phyloP scores from a whole-genome alignment of 2,113 vertebrate species.

The Syngnathus floridae region DNA sequence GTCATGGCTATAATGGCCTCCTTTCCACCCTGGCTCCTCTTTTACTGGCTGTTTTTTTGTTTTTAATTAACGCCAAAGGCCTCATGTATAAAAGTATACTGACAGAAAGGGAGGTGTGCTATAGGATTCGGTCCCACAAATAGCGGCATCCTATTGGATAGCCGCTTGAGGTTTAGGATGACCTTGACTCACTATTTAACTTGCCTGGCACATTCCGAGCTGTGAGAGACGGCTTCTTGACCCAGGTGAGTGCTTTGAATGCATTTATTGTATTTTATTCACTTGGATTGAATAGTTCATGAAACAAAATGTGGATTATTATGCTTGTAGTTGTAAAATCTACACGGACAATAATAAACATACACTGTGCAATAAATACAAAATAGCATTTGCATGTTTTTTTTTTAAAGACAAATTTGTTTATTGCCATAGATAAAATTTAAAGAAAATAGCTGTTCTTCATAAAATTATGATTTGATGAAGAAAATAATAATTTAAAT shows the following conservation, averaged over 20 bases:
- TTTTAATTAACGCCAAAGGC: slow-evolving; percentile 57
- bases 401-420: too few relatives aligned
- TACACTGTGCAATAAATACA: neutral
- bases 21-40: slow-evolving; percentile 61
- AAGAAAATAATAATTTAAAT: too few relatives aligned
- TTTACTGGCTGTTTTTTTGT: slow-evolving; percentile 54
- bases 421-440: too few relatives aligned
- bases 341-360: too few relatives aligned
- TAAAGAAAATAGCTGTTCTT: too few relatives aligned
- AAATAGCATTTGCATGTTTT: too few relatives aligned
- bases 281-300: neutral
- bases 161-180: slow-evolving; percentile 11
- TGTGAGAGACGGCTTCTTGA: slow-evolving; percentile 37
- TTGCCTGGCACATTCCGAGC: slow-evolving; percentile 1
- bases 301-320: neutral
- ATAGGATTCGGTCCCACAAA: slow-evolving; percentile 2
- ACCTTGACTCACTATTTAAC: slow-evolving; percentile 56
- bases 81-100: slow-evolving; percentile 35
- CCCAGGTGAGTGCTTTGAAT: slow-evolving; percentile 46
- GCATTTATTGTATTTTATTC: neutral
- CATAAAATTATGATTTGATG: too few relatives aligned
- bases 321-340: neutral
- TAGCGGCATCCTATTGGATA: slow-evolving; percentile 43
- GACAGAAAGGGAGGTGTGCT: slow-evolving; percentile 42
- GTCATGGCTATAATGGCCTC: slow-evolving; percentile 50